phyloP scores from a whole-genome alignment of 2,797 vertebrate genomes.

The Lepus townsendii region DNA sequence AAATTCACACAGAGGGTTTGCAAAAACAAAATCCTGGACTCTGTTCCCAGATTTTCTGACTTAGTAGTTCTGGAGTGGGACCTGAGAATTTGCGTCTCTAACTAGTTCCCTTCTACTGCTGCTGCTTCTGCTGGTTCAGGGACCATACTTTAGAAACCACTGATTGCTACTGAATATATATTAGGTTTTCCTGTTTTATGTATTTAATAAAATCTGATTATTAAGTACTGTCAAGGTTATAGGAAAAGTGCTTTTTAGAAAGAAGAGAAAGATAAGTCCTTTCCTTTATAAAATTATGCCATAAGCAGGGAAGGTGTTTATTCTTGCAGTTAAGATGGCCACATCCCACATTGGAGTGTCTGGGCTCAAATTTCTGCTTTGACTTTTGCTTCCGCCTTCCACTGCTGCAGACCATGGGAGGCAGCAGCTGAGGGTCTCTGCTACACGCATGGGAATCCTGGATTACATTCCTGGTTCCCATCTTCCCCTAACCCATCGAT shows the following conservation, averaged over 20 bases:
- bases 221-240: neutral
- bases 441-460: too few species aligned
- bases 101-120: neutral
- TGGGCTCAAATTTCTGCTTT: too few species aligned
- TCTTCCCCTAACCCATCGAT: too few species aligned
- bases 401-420: too few species aligned
- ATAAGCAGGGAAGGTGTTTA: too few species aligned
- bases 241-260: neutral
- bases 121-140: neutral
- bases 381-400: too few species aligned
- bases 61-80: neutral
- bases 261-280: neutral
- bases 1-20: neutral
- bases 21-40: neutral
- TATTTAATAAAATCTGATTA: slow-evolving; percentile 29
- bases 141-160: neutral
- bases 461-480: too few species aligned
- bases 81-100: neutral
- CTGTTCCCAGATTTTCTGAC: neutral
- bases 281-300: neutral
- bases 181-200: neutral
- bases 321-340: too few species aligned
- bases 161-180: neutral
- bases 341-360: too few species aligned
- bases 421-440: too few species aligned